Evolutionary conservation across 2,888 invertebrate genomes (phyloP), one percentile per base, ranked within the genome.

Genomic region (Hydraecia micacea): DNA sequence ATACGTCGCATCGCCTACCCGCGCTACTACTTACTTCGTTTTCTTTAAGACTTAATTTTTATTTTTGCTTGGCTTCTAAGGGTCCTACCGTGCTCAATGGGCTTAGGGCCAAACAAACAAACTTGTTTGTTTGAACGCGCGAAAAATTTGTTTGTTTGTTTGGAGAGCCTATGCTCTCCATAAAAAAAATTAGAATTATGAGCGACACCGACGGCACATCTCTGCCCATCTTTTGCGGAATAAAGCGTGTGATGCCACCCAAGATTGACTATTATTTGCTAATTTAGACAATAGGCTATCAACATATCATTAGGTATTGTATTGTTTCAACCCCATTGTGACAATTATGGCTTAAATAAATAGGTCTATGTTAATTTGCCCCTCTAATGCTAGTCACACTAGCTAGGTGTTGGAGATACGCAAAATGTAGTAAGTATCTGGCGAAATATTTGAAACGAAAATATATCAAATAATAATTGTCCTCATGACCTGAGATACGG

Each of bases 281-380:
- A 46, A 80, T 80, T 80, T 42, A n/a, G 39, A 81, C 81, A 81
- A 81, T 65, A 32, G 58, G 15, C 68, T n/a, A 81, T 72, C 71
- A 72, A 42, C 21, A 52, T 74, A 60, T 49, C 2, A 77, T 25
- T 46, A n/a, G n/a, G n/a, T n/a, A 68, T 58, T 11, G 39, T 83
- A 83, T 83, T 83, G 58, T 73, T 73, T 60, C 18, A 18, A 2
- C 8, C 18, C 36, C 21, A 79, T 72, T 75, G 63, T 67, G 39
- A 65, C n/a, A 65, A 36, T 36, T 36, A 36, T 36, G 36, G 36
- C 36, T 36, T 36, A 36, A 36, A 36, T 36, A 36, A 68, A 68
- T 68, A 62, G 18, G 28, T 15, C 11, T 25, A n/a, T 36, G 3
- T n/a, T 39, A 49, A 55, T 32, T 65, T 52, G 15, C 18, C 32